phyloP scores from a whole-genome alignment of 2,113 vertebrate species.

The Emberiza fucata region DNA sequence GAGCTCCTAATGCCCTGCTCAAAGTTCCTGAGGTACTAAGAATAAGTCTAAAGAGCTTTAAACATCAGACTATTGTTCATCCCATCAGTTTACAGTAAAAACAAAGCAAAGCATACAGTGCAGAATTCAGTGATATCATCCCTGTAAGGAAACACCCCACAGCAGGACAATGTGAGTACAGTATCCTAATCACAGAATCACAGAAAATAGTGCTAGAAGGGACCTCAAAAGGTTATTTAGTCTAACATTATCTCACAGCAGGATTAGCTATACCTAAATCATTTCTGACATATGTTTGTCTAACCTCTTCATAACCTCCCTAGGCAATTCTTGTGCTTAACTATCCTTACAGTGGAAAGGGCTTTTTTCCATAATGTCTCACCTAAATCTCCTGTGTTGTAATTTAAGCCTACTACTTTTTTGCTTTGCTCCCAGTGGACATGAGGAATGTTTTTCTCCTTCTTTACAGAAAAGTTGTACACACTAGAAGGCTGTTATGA shows the following conservation, averaged over 20 bases:
- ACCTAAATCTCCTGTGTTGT: conserved; percentile 63
- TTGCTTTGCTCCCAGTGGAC: conserved; percentile 33
- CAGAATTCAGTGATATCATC: background rate
- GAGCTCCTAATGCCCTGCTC: background rate
- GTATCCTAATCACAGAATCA: conserved; percentile 24
- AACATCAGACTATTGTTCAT: background rate
- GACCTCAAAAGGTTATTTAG: conserved; percentile 57
- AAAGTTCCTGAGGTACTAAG: background rate
- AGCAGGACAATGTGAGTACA: background rate
- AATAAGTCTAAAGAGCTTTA: background rate
- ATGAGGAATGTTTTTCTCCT: conserved; percentile 46
- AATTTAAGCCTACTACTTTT: conserved; percentile 56
- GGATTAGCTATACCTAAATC: conserved; percentile 58
- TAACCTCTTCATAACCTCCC: conserved; percentile 68
- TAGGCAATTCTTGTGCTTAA: conserved; percentile 63
- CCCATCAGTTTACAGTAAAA: background rate
- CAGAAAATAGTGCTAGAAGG: conserved; percentile 41
- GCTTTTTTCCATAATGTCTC: conserved; percentile 52
- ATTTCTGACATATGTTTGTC: conserved; percentile 68
- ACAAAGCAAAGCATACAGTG: background rate
- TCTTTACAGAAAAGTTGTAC: conserved; percentile 26
- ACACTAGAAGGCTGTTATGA: conserved; percentile 9
- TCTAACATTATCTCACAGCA: conserved; percentile 55
- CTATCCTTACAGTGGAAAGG: conserved; percentile 59
- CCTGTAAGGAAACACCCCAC: background rate